Conservation (phyloP, 2,888 invertebrate species). For the Heliconius aoede region DNA sequence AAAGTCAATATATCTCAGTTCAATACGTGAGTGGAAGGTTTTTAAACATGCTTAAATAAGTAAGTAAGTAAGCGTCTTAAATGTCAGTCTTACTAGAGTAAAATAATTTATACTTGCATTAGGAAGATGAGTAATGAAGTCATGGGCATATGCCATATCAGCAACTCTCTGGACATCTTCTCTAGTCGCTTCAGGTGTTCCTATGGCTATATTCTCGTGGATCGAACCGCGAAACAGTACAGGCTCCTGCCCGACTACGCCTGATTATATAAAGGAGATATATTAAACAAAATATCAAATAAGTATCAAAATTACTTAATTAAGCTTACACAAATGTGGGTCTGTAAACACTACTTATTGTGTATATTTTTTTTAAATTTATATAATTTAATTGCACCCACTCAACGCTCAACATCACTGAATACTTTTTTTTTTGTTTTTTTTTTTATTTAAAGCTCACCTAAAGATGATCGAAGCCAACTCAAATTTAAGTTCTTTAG, state of each 20-base stretch:
- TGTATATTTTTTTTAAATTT: no score
- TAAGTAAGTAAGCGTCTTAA: background rate
- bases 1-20: no score
- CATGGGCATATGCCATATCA: constrained; percentile 89
- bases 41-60: background rate
- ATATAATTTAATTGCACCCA: no score
- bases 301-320: background rate
- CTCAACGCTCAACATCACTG: no score
- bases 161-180: constrained; percentile 89
- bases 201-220: constrained; percentile 88
- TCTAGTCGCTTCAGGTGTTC: constrained; percentile 85
- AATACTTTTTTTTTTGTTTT: no score
- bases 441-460: constrained; percentile 53
- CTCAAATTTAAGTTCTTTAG: constrained; percentile 87
- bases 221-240: constrained; percentile 92
- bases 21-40: no score
- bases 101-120: constrained; percentile 76
- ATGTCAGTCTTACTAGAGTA: background rate
- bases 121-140: constrained; percentile 88
- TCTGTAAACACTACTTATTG: no score
- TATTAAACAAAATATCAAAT: background rate
- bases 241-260: constrained; percentile 94
- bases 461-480: constrained; percentile 91
- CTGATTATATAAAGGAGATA: constrained; percentile 52
- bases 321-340: constrained; percentile 52